These are phyloP conservation scores for Neodiprion lecontei DNA, from an alignment of 1,140 invertebrate genomes.

Conservation along the genomic window DNA sequence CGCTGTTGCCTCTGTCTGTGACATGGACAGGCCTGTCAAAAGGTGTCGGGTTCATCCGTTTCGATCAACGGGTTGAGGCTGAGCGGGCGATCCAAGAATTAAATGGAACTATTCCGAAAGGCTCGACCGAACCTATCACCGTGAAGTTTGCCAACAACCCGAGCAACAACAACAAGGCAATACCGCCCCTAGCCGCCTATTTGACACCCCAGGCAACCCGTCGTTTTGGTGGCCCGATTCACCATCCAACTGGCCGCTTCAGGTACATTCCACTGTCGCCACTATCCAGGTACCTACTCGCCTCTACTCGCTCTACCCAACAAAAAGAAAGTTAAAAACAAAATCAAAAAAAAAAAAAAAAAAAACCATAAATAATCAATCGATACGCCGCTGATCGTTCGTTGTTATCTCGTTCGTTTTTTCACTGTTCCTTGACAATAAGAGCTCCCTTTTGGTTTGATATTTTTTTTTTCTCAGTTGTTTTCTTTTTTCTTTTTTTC, in stretches of 20 bases:
- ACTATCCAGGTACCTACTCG: slow-evolving; percentile 69
- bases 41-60: slow-evolving; percentile 99
- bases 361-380: slow-evolving; percentile 17
- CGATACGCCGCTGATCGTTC: slow-evolving; percentile 5
- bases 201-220: slow-evolving; percentile 81
- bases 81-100: slow-evolving; percentile 97
- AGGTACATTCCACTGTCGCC: slow-evolving; percentile 81
- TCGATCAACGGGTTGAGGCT: slow-evolving; percentile 97
- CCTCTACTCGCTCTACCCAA: slow-evolving; percentile 65
- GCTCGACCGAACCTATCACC: slow-evolving; percentile 95
- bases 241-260: slow-evolving; percentile 90
- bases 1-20: slow-evolving; percentile 10
- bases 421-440: background rate
- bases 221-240: slow-evolving; percentile 90
- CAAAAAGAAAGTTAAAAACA: slow-evolving; percentile 24
- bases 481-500: background rate
- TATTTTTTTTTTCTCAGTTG: slow-evolving; percentile 2
- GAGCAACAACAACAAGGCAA: slow-evolving; percentile 91
- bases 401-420: slow-evolving; percentile 10
- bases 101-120: slow-evolving; percentile 96
- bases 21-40: slow-evolving; percentile 88
- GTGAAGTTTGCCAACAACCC: slow-evolving; percentile 99
- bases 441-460: slow-evolving; percentile 2
- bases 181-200: slow-evolving; percentile 92
- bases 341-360: slow-evolving; percentile 23